Evolutionary conservation across 2,113 vertebrate genomes (phyloP), one percentile per base, ranked within the genome.

Genomic region (Perca schrenkii): DNA sequence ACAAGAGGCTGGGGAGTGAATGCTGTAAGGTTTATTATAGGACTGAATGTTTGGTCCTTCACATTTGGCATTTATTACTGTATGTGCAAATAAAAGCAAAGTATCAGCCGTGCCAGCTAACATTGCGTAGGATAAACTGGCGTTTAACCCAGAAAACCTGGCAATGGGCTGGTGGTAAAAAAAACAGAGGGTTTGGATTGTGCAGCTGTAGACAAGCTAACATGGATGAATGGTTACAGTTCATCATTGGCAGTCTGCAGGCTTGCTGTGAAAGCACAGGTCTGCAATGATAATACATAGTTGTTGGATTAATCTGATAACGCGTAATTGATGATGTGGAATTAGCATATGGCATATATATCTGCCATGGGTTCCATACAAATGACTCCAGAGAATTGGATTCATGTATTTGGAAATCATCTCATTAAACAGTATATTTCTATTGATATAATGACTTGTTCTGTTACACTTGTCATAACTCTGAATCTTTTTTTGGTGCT

Each of bases 261-360:
- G 74, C 74, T 67, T 16, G 46, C 36, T 19, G 17, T 68, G 66
- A 63, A 56, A 62, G 36, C 56, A 47, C 28, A 68, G 43, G 40
- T 69, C 36, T 80, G 85, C 62, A 77, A 76, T 74, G 57, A 77
- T 61, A 76, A 80, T 70, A 69, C 57, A 86, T 53, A 16, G 25
- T 25, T 21, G 16, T 89, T 74, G 47, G 12, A 79, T 80, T 84
- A 16, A 77, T 79, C 74, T 6, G 17, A 58, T 47, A 53, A 31
- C 56, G 46, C 46, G 17, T 78, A 74, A 86, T 73, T 80, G 68
- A 88, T 88, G 79, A 79, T 61, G 57, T 69, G 46, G 40, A 43
- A 60, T 63, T 52, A 79, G 68, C 60, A 57, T 50, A 83, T 86
- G 62, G 43, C 5, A 2, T 22, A 58, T 82, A 19, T 57, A 54